Evolutionary conservation across 2,113 vertebrate species (phyloP).

Genomic region (Pachycephala philippinensis): DNA sequence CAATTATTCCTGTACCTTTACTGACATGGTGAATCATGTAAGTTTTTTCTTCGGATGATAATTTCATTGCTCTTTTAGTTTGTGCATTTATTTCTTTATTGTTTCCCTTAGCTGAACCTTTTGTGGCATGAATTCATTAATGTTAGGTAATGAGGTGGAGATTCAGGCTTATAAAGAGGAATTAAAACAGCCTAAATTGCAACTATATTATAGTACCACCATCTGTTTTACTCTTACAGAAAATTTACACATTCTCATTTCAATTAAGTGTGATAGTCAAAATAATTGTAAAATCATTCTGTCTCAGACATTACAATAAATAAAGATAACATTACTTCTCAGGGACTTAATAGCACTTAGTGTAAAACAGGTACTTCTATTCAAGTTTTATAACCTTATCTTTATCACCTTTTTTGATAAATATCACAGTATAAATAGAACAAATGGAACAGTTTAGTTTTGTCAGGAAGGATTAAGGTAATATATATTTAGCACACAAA

Average conservation of each 20-base stretch:
- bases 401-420: slow-evolving; percentile 13
- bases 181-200: slow-evolving; percentile 49
- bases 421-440: background rate
- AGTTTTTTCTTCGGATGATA: slow-evolving; percentile 41
- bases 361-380: background rate
- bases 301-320: slow-evolving; percentile 20
- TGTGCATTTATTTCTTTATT: slow-evolving; percentile 49
- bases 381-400: background rate
- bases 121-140: slow-evolving; percentile 61
- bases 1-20: slow-evolving; percentile 56
- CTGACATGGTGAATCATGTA: slow-evolving; percentile 36
- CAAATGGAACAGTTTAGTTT: background rate
- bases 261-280: slow-evolving; percentile 63
- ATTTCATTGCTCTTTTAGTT: slow-evolving; percentile 36
- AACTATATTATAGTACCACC: slow-evolving; percentile 25
- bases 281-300: slow-evolving; percentile 35
- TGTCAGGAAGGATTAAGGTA: background rate
- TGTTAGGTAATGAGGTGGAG: slow-evolving; percentile 61
- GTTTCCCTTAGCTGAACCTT: slow-evolving; percentile 45
- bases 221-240: slow-evolving; percentile 48
- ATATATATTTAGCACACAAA: background rate
- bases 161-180: slow-evolving; percentile 56
- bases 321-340: slow-evolving; percentile 29
- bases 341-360: background rate
- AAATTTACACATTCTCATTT: slow-evolving; percentile 41